Conservation (phyloP, 2,797 vertebrate species). For the Hippocampus kuda region DNA sequence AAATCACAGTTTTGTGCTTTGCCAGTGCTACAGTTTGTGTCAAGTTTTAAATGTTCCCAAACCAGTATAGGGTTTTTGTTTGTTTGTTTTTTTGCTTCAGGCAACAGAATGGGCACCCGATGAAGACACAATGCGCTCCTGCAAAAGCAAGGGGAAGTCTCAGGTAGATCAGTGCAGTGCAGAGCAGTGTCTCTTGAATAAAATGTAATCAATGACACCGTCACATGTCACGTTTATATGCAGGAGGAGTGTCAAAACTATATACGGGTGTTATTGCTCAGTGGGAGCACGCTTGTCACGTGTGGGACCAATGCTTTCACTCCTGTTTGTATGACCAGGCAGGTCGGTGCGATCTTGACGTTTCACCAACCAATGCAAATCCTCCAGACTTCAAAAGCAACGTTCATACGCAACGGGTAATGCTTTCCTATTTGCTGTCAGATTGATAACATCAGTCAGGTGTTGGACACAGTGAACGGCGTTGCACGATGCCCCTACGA, state of each 20-base stretch:
- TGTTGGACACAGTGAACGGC: conserved; percentile 84
- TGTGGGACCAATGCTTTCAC: conserved; percentile 93
- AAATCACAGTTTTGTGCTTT: not conserved
- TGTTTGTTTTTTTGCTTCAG: conserved; percentile 48
- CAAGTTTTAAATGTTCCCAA: not conserved
- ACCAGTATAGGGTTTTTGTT: not conserved
- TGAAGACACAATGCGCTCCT: conserved; percentile 81
- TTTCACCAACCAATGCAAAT: not conserved
- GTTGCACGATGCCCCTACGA: conserved; percentile 93
- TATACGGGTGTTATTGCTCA: conserved; percentile 83
- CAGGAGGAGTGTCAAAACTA: conserved; percentile 98
- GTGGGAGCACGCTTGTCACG: conserved; percentile 75
- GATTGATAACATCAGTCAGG: conserved; percentile 75
- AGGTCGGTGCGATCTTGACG: conserved; percentile 57
- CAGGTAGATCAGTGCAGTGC: conserved; percentile 60
- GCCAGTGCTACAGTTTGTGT: not conserved
- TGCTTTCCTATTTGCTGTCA: conserved; percentile 28
- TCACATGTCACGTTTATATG: conserved; percentile 8
- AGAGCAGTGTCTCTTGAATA: not conserved
- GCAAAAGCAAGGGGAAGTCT: conserved; percentile 93
- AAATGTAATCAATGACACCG: not conserved
- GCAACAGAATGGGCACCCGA: conserved; percentile 82
- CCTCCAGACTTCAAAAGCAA: not conserved
- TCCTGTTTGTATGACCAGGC: conserved; percentile 82
- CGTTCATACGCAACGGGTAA: too few relatives aligned